These are phyloP conservation scores for Chloropsis cyanopogon DNA, from an alignment of 2,113 vertebrate species.

Conservation along the genomic window DNA sequence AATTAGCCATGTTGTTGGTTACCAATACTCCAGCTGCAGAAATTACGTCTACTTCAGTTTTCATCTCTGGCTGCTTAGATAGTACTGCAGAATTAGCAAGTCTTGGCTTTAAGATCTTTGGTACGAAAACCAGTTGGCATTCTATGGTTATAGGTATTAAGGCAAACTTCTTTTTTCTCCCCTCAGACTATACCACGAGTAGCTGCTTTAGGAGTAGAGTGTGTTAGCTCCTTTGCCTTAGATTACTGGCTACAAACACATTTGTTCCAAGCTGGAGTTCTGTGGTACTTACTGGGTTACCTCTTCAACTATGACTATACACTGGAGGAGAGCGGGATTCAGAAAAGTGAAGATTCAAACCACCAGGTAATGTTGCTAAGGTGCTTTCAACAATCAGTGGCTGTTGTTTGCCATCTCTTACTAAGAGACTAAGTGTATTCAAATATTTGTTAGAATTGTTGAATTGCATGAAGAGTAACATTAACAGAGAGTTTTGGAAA, in stretches of 20 bases:
- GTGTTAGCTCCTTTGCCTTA: constrained; percentile 93
- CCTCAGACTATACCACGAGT: constrained; percentile 85
- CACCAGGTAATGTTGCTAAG: constrained; percentile 80
- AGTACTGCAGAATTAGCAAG: not conserved
- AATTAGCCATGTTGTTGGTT: not conserved
- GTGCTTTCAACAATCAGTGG: not conserved
- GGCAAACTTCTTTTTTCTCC: not conserved
- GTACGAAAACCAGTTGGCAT: not conserved
- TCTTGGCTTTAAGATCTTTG: not conserved
- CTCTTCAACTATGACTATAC: constrained; percentile 98
- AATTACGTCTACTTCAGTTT: not conserved
- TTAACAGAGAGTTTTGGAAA: not conserved
- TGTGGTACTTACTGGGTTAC: constrained; percentile 92
- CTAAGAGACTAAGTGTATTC: not conserved
- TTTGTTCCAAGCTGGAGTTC: constrained; percentile 91
- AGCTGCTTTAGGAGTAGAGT: constrained; percentile 87
- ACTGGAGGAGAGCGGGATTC: constrained; percentile 94
- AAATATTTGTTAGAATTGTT: not conserved
- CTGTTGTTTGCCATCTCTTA: not conserved
- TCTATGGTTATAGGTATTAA: not conserved
- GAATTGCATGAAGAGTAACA: not conserved
- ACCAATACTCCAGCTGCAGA: not conserved
- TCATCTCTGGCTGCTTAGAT: not conserved
- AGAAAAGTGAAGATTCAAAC: constrained; percentile 93
- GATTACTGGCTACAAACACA: constrained; percentile 97